These are phyloP conservation scores for Magallana ariakensis DNA, from an alignment of 1,140 invertebrate genomes.

Conservation along the genomic window DNA sequence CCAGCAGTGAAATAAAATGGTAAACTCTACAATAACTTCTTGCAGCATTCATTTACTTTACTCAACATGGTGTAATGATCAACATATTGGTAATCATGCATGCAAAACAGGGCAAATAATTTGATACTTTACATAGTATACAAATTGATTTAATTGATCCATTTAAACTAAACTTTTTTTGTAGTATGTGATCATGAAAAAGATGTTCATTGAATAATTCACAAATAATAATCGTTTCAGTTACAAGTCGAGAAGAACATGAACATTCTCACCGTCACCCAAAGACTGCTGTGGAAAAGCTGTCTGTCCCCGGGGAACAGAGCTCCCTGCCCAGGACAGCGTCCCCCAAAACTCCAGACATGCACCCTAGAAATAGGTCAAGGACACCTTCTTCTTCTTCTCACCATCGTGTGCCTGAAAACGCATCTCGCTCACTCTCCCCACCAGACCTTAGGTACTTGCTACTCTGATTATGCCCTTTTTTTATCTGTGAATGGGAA, in stretches of 20 bases:
- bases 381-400: slow-evolving; percentile 80
- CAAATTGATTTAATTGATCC: neutral
- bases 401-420: slow-evolving; percentile 82
- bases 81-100: too few species aligned
- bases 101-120: too few species aligned
- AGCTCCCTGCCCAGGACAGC: slow-evolving; percentile 65
- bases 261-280: slow-evolving; percentile 1
- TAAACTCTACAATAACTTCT: too few species aligned
- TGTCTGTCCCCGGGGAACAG: slow-evolving; percentile 55
- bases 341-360: slow-evolving; percentile 79
- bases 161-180: neutral
- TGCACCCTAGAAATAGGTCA: slow-evolving; percentile 73
- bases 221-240: neutral
- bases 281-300: slow-evolving; percentile 44
- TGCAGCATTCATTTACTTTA: too few species aligned
- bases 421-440: slow-evolving; percentile 86
- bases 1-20: too few species aligned
- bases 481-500: too few species aligned
- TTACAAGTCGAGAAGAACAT: slow-evolving; percentile 37
- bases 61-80: too few species aligned
- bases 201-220: neutral
- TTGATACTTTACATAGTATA: neutral
- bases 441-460: slow-evolving; percentile 86
- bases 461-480: neutral
- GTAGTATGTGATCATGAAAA: neutral